Evolutionary conservation across 2,113 vertebrate genomes (phyloP).

Genomic region (Phaethornis superciliosus): DNA sequence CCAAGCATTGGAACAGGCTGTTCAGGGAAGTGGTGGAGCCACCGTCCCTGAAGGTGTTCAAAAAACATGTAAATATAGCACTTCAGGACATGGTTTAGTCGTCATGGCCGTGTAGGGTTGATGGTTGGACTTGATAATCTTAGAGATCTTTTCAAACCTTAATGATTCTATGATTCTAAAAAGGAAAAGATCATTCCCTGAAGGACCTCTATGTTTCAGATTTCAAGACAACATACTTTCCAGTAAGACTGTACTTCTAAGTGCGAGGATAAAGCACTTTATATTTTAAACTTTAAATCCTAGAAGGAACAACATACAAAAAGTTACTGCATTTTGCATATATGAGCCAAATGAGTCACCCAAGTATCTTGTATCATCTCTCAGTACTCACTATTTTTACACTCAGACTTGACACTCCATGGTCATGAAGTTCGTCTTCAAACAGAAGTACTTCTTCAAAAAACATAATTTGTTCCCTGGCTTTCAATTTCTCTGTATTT

Average conservation of each 20-base stretch:
- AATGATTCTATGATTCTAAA: neutral
- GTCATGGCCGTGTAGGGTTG: no score
- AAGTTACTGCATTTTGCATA: neutral
- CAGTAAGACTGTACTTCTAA: neutral
- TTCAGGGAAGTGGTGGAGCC: no score
- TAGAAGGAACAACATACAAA: neutral
- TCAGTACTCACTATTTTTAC: conserved; percentile 91
- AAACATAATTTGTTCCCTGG: conserved; percentile 95
- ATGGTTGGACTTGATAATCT: neutral
- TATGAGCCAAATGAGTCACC: neutral
- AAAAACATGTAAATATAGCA: no score
- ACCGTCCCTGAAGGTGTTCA: no score
- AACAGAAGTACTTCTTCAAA: conserved; percentile 96
- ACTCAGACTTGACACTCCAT: conserved; percentile 93
- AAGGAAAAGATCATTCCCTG: neutral
- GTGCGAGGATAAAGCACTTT: neutral
- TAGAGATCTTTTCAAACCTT: no score
- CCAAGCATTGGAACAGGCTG: no score
- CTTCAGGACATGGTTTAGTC: no score
- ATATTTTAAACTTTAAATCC: neutral
- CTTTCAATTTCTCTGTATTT: conserved; percentile 93
- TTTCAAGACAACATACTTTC: neutral
- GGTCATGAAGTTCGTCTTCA: conserved; percentile 97
- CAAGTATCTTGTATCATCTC: neutral
- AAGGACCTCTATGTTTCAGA: neutral